Evolutionary conservation across 2,888 invertebrate genomes (phyloP).

Genomic region (Cremastinae sp.): DNA sequence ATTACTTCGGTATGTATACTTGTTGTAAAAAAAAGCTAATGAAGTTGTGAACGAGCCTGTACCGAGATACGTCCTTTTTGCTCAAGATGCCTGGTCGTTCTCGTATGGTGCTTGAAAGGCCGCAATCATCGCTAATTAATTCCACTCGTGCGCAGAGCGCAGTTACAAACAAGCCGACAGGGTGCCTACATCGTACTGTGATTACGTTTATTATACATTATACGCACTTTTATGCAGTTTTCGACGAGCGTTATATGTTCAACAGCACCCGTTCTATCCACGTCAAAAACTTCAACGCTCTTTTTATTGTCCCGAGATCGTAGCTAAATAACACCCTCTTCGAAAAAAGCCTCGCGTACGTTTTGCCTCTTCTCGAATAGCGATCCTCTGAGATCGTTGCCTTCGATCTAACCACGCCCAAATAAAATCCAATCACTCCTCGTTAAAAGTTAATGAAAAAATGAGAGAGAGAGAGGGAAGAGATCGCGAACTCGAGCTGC

Average conservation of each 20-base stretch:
- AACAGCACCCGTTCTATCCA: background rate
- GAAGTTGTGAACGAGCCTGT: background rate
- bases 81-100: constrained; percentile 38
- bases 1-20: no score
- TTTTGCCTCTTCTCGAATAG: no score
- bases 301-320: no score
- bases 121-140: constrained; percentile 69
- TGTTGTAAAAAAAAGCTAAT: no score
- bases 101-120: constrained; percentile 43
- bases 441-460: background rate
- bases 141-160: constrained; percentile 56
- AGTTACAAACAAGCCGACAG: constrained; percentile 56
- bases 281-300: no score
- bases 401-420: constrained; percentile 55
- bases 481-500: constrained; percentile 50
- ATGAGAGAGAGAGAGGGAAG: background rate
- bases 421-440: constrained; percentile 34
- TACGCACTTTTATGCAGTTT: background rate
- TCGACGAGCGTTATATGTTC: background rate
- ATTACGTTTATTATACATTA: constrained; percentile 59
- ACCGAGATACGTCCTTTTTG: background rate
- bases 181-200: constrained; percentile 51
- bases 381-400: no score
- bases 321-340: no score
- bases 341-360: no score